These are phyloP conservation scores for Nesogale talazaci DNA, from an alignment of 2,113 vertebrate genomes.

Conservation along the genomic window DNA sequence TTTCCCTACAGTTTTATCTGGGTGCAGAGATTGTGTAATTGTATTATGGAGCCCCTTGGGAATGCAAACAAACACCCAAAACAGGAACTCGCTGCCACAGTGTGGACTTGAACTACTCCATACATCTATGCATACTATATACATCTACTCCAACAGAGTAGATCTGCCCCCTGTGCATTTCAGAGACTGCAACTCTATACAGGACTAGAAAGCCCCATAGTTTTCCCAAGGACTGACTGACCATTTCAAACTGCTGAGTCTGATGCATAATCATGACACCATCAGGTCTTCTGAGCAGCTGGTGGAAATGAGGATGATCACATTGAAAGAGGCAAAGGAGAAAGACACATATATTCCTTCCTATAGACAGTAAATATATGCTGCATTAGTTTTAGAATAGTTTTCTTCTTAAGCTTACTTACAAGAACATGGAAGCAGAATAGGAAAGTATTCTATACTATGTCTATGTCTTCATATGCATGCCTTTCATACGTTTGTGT, in stretches of 20 bases:
- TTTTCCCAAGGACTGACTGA: no score
- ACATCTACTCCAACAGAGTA: no score
- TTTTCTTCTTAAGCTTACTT: not conserved
- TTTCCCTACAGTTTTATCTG: not conserved
- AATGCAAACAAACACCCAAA: not conserved
- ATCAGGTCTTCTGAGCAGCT: no score
- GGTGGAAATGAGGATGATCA: no score
- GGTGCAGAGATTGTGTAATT: not conserved
- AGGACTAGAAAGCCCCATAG: no score
- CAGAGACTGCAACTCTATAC: no score
- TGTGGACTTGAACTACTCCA: no score
- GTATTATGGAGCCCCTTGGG: not conserved
- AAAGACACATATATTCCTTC: rapidly evolving
- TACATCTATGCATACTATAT: no score
- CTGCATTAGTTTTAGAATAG: not conserved
- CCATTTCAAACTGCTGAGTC: no score
- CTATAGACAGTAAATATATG: rapidly evolving
- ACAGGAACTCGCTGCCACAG: no score
- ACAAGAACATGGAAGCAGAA: not conserved
- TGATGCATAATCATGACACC: no score
- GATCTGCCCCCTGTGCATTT: no score
- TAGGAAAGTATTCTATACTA: not conserved
- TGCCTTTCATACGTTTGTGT: not conserved
- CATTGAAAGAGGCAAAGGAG: rapidly evolving
- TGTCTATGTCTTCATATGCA: not conserved